Evolutionary conservation across 2,797 vertebrate genomes (phyloP), one percentile per base, ranked within the genome.

Genomic region (Myripristis jacobus): DNA sequence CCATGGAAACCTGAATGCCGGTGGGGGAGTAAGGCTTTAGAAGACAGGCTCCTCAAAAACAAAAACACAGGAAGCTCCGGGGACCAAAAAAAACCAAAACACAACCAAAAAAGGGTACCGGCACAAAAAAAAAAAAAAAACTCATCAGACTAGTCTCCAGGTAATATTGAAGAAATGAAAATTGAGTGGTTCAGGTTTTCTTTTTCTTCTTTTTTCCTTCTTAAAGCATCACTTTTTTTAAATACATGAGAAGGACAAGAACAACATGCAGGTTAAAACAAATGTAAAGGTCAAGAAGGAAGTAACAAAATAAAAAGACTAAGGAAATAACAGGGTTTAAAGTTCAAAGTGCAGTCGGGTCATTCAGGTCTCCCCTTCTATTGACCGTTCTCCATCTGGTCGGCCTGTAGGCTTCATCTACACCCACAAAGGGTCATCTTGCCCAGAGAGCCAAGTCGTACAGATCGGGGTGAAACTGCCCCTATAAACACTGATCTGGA

Each of bases 1-100:
- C 91, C 71, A 86, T 89, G 93, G 92, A 95, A 94, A 92, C 92
- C 93, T 94, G 91, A 92, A 94, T 54, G 81, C 90, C 92, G 83
- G 76, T 69, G 2, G 11, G 63, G 86, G 85, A 91, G 88, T 92
- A 94, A 95, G 94, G 94, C 94, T 94, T 92, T 88, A 88, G 81
- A 92, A 89, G 89, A 83, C 24, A 2, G 46, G 44, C 66, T 79
- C 57, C 71, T 82, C 62, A 67, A 43, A 19, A 25, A 54, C 46
- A 53, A 70, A 84, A 70, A 80, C 70, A 79, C 59, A 57, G 66
- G 77, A 87, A 81, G 77, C 71, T 87, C 75, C 51, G 27, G 70
- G 62, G 68, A 83, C 48, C 54, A 41, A 66, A 44, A 86, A 44
- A 41, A 58, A 47, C 60, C 1, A 63, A 48, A 5, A 11, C 55